Evolutionary conservation across 2,113 vertebrate genomes (phyloP).

Genomic region (Larimichthys polyactis): DNA sequence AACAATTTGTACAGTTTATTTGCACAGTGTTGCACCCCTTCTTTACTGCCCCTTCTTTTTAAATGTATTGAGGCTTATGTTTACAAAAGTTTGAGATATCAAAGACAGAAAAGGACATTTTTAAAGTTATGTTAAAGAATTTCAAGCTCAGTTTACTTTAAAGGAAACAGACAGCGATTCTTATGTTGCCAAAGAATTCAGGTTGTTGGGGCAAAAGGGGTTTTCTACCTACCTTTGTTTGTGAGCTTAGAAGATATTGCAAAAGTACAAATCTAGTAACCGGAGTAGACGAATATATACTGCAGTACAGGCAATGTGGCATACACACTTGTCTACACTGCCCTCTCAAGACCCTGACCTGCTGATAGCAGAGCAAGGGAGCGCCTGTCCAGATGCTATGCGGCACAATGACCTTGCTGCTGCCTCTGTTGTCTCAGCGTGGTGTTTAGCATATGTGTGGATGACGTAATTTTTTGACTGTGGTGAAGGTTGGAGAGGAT

Average conservation of each 20-base stretch:
- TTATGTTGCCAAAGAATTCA: not conserved
- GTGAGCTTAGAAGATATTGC: not conserved
- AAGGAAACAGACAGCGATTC: not conserved
- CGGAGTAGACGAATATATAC: slow-evolving; percentile 4
- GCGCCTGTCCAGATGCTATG: slow-evolving; percentile 82
- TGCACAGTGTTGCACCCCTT: not conserved
- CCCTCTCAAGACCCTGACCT: slow-evolving; percentile 62
- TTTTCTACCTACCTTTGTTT: not conserved
- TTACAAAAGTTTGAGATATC: not conserved
- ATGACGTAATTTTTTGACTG: slow-evolving; percentile 79
- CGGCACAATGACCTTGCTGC: slow-evolving; percentile 83
- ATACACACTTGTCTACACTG: slow-evolving; percentile 30
- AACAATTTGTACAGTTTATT: not conserved
- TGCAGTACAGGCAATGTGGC: slow-evolving; percentile 41
- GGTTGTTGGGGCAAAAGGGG: not conserved
- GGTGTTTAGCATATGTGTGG: slow-evolving; percentile 83
- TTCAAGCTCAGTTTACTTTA: too few species aligned
- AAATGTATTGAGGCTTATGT: not conserved
- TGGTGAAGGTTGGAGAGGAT: slow-evolving; percentile 80
- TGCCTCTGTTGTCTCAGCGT: slow-evolving; percentile 76
- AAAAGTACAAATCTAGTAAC: not conserved
- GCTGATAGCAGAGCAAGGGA: slow-evolving; percentile 51
- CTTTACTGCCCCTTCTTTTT: slow-evolving; percentile 12
- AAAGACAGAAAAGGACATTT: not conserved
- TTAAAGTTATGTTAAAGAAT: too few species aligned